These are phyloP conservation scores for Beaufortia kweichowensis DNA, from an alignment of 2,113 vertebrate genomes.

Conservation along the genomic window DNA sequence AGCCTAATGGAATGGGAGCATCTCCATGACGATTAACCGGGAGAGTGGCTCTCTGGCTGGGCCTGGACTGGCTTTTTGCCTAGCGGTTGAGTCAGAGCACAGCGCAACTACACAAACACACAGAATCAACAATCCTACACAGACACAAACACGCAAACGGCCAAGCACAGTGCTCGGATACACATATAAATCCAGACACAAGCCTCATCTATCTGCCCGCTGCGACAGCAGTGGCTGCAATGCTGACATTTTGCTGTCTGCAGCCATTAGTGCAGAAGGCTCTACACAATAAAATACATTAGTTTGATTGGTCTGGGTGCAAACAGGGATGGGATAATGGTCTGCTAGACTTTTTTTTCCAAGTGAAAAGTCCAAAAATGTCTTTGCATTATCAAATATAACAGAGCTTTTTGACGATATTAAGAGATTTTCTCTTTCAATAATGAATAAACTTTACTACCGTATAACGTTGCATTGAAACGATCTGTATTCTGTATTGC, in stretches of 20 bases:
- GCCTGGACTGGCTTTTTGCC: conserved; percentile 38
- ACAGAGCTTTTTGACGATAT: neutral
- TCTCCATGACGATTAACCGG: conserved; percentile 55
- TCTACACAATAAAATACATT: conserved; percentile 47
- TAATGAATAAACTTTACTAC: too few species aligned
- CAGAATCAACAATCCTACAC: neutral
- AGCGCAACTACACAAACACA: conserved; percentile 30
- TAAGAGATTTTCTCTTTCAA: too few species aligned
- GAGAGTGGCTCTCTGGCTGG: conserved; percentile 49
- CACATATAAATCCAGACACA: conserved; percentile 19
- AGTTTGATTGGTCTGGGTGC: conserved; percentile 45
- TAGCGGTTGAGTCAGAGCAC: conserved; percentile 22
- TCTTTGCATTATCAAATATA: neutral
- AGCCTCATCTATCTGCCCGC: conserved; percentile 30
- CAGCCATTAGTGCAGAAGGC: conserved; percentile 37
- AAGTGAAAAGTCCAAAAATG: conserved; percentile 1
- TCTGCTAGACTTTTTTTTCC: conserved; percentile 18
- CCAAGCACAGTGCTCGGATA: conserved; percentile 4
- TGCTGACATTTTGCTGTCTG: conserved; percentile 37
- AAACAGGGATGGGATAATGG: conserved; percentile 27
- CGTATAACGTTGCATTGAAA: too few species aligned
- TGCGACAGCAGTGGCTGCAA: conserved; percentile 11
- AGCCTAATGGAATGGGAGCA: conserved; percentile 50
- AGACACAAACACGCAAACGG: conserved; percentile 12
- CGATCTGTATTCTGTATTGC: too few species aligned